Base-by-base conservation (phyloP, 2,888 invertebrate genomes). In the Ennomos fuscantarius region DNA sequence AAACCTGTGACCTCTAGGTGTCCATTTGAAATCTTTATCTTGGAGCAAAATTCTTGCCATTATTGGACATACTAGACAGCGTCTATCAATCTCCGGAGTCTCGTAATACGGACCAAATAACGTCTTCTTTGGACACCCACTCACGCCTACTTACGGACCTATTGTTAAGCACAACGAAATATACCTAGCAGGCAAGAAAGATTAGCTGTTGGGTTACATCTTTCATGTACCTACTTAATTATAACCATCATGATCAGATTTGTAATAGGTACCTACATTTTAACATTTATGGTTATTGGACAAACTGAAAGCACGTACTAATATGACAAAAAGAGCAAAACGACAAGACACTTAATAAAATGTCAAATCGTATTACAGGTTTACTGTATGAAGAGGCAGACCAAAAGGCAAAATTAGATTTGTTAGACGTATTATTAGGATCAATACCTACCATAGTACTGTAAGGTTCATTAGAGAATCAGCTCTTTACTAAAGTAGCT, bases 121-220 rank as follows among this genome's bases (percentile, higher is more conserved):
- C 36, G 50, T 56, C 56, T 61, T 56, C 46, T 43, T 50, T 41
- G 49, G 45, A 43, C 50, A 50, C 56, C 60, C 56, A 56, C 60
- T 39, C 39, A 31, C 47, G 34, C 55, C 51, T 47, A 39, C 39
- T 41, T 50, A 32, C n/a, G 49, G 40, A 35, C n/a, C 55, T 32
- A 50, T 55, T 55, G 55, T 50, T 44, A 31, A 11, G 35, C 33
- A 24, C 49, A 49, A 39, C 48, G 43, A 55, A 31, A 39, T 39
- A 48, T 43, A 24, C 24, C 24, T 24, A 13, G 11, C 36, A 35
- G 31, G 12, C 41, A 32, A 53, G 45, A 47, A 37, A 43, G 47
- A 47, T 54, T 32, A 6, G 47, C 40, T 46, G 40, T 46, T 32
- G 40, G 37, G 34, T 46, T 34, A 32, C 10, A 42, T 15, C 41